Conservation (phyloP, 2,797 vertebrate species). For the Acestrorhynchus altus region DNA sequence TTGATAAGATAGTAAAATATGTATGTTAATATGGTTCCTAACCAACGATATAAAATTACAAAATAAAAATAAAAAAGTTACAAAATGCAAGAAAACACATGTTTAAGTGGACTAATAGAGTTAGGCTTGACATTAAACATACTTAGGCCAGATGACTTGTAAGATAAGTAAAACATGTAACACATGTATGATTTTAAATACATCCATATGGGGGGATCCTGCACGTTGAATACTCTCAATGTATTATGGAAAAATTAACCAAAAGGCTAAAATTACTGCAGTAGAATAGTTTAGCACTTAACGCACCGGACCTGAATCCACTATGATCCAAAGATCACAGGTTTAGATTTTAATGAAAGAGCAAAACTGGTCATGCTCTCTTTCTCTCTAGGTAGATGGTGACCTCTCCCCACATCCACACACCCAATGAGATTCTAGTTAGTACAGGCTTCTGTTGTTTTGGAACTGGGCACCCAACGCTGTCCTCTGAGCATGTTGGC, state of each 20-base stretch:
- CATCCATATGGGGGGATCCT: constrained; percentile 40
- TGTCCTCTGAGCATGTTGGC: too few relatives aligned
- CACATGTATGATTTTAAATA: constrained; percentile 23
- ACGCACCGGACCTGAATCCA: too few relatives aligned
- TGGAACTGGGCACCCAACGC: too few relatives aligned
- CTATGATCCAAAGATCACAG: too few relatives aligned
- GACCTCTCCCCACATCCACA: too few relatives aligned
- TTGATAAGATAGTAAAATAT: not conserved
- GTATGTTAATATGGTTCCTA: not conserved
- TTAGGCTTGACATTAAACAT: not conserved
- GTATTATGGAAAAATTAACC: not conserved
- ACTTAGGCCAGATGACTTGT: too few relatives aligned
- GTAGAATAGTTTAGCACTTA: too few relatives aligned
- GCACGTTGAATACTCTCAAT: constrained; percentile 21
- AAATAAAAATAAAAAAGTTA: not conserved
- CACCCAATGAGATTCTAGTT: too few relatives aligned
- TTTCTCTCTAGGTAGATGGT: too few relatives aligned
- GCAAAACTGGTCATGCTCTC: too few relatives aligned
- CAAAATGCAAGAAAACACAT: not conserved
- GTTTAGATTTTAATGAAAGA: too few relatives aligned
- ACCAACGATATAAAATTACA: not conserved
- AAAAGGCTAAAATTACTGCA: not conserved
- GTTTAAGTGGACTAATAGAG: not conserved
- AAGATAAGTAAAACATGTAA: not conserved
- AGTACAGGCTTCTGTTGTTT: too few relatives aligned